Evolutionary conservation across 1,140 invertebrate species (phyloP).

Genomic region (Lepidotrigona ventralis): DNA sequence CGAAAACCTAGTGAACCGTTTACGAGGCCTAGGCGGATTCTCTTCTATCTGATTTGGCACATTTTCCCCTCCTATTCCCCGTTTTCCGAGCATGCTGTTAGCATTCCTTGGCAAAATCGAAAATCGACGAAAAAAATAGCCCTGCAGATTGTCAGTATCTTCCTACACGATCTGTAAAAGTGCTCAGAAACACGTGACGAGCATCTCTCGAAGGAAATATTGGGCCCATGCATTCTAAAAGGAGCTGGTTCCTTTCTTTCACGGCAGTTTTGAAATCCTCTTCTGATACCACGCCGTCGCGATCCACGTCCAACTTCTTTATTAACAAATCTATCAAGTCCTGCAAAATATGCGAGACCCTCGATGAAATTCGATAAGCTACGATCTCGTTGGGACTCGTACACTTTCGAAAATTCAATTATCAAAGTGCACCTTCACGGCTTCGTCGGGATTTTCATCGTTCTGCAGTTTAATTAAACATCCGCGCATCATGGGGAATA

Average conservation of each 20-base stretch:
- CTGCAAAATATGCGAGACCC: slow-evolving; percentile 74
- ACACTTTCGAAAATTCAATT: background rate
- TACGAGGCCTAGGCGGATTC: slow-evolving; percentile 54
- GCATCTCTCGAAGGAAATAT: slow-evolving; percentile 86
- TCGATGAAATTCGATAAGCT: no score
- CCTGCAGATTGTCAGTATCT: slow-evolving; percentile 46
- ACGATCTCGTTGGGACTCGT: no score
- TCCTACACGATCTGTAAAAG: slow-evolving; percentile 76
- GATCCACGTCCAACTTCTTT: slow-evolving; percentile 88
- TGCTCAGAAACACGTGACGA: slow-evolving; percentile 82
- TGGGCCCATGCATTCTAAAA: slow-evolving; percentile 89
- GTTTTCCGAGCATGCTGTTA: slow-evolving; percentile 25
- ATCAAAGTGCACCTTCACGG: slow-evolving; percentile 79
- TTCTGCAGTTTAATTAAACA: slow-evolving; percentile 83
- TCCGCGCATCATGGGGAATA: slow-evolving; percentile 88
- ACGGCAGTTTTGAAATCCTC: slow-evolving; percentile 87
- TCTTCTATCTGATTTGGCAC: slow-evolving; percentile 71
- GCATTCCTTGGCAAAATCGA: slow-evolving; percentile 14
- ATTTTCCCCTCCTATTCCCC: slow-evolving; percentile 48
- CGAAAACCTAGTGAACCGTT: slow-evolving; percentile 66
- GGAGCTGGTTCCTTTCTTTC: slow-evolving; percentile 81
- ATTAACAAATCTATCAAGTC: slow-evolving; percentile 92
- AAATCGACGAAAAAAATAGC: background rate
- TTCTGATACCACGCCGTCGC: slow-evolving; percentile 88
- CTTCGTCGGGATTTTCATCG: slow-evolving; percentile 84